A percentile compares a stretch with the other conserved stretches of the same genome.
These are phyloP conservation scores for Nibea albiflora DNA, from an alignment of 2,113 vertebrate genomes.

Conservation along the genomic window DNA sequence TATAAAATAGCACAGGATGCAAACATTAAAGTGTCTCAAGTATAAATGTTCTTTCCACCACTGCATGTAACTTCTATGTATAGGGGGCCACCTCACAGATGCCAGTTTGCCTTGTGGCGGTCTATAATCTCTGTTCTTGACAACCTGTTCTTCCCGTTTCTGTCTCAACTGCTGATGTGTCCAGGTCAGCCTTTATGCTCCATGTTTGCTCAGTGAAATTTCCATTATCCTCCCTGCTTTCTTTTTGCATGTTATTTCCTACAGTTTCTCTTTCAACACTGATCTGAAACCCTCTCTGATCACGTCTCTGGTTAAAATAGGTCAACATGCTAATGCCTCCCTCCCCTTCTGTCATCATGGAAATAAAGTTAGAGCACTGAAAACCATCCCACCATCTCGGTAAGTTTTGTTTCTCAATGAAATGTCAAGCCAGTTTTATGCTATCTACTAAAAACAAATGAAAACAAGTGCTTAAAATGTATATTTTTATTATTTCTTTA, in stretches of 20 bases:
- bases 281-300: neutral
- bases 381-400: neutral
- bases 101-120: neutral
- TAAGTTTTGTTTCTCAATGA: neutral
- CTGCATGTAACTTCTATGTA: neutral
- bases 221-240: neutral
- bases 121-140: neutral
- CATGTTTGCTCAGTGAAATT: neutral
- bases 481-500: constrained; percentile 82
- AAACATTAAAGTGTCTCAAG: neutral
- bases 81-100: neutral
- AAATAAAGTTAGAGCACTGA: neutral
- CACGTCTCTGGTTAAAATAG: too few species aligned
- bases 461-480: constrained; percentile 77
- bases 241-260: neutral
- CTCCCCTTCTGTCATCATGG: neutral
- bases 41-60: neutral
- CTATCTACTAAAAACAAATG: constrained; percentile 1
- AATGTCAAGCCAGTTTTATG: neutral
- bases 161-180: neutral
- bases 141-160: neutral
- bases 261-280: neutral
- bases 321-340: neutral
- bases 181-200: neutral
- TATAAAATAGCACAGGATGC: neutral